phyloP scores from a whole-genome alignment of 2,113 vertebrate genomes.

The Capreolus pygargus region DNA sequence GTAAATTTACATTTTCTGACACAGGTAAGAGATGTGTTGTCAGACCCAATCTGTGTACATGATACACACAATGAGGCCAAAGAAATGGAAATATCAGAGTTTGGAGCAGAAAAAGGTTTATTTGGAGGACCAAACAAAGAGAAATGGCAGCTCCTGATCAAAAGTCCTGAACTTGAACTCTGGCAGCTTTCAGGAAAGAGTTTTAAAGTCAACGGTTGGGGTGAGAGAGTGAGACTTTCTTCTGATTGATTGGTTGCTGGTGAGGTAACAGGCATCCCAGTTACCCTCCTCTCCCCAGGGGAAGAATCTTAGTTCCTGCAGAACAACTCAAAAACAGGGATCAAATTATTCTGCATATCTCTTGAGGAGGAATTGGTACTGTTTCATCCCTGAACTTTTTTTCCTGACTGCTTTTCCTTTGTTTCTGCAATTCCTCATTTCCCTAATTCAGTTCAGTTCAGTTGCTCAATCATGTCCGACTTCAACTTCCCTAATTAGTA shows the following conservation, averaged over 20 bases:
- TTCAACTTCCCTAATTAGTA: not conserved
- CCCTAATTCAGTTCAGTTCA: not conserved
- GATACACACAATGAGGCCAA: not conserved
- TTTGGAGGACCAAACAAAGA: not conserved
- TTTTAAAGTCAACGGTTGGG: not conserved
- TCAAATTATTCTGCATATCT: not conserved
- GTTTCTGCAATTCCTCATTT: not conserved
- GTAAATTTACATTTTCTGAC: not conserved
- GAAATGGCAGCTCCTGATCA: not conserved
- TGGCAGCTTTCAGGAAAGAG: not conserved
- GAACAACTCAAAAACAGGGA: not conserved
- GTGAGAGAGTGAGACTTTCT: not conserved
- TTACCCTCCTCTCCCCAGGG: not conserved
- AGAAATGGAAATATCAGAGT: not conserved
- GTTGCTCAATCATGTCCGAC: not conserved
- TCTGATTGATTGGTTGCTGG: not conserved
- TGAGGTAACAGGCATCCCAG: not conserved
- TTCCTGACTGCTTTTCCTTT: not conserved
- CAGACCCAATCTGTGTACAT: not conserved
- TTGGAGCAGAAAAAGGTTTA: not conserved
- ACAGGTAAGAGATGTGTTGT: not conserved
- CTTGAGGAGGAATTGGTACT: not conserved
- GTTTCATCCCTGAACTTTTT: not conserved
- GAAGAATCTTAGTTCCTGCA: not conserved
- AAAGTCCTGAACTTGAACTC: not conserved